phyloP scores from a whole-genome alignment of 2,888 invertebrate genomes.

The Nephrotoma guestfalica region DNA sequence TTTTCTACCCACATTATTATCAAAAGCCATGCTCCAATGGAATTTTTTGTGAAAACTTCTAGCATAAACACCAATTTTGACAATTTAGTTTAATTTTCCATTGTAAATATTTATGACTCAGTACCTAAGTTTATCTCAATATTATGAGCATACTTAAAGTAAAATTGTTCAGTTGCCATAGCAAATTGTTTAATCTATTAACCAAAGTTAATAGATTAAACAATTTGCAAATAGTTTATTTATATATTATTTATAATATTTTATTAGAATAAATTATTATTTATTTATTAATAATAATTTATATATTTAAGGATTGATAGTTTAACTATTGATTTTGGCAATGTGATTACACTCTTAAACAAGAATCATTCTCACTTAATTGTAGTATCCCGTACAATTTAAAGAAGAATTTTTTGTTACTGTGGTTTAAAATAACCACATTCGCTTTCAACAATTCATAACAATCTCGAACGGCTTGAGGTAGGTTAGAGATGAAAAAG shows the following conservation, averaged over 20 bases:
- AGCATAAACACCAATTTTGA: background rate
- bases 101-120: background rate
- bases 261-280: background rate
- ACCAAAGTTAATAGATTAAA: background rate
- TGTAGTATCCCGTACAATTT: background rate
- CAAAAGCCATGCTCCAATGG: background rate
- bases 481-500: background rate
- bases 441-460: background rate
- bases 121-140: background rate
- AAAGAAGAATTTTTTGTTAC: background rate
- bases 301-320: background rate
- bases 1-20: background rate
- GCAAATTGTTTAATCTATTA: background rate
- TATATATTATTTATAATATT: background rate
- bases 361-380: background rate
- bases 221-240: background rate
- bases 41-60: background rate
- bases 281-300: too few relatives aligned
- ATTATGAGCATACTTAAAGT: background rate
- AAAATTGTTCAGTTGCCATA: background rate
- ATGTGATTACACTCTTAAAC: background rate
- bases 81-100: background rate
- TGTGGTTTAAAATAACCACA: background rate
- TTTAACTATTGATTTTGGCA: background rate
- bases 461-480: background rate